Conservation (phyloP, 2,797 vertebrate genomes). For the Enoplosus armatus region DNA sequence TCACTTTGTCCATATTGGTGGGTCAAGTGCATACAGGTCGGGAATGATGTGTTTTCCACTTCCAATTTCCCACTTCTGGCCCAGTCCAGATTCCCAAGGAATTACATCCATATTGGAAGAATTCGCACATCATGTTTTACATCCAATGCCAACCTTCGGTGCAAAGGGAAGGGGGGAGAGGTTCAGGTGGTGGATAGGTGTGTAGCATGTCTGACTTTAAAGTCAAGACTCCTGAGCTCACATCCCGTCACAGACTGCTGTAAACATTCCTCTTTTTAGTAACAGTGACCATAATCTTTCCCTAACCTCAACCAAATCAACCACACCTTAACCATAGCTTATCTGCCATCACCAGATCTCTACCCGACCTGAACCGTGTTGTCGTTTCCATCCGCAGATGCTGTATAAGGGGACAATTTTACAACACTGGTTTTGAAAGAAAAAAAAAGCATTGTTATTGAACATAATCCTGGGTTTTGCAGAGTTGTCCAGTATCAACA, state of each 20-base stretch:
- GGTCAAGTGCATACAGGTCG: not conserved
- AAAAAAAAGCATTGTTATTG: not conserved
- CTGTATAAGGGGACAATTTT: not conserved
- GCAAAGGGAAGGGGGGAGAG: not conserved
- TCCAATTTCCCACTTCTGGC: constrained; percentile 7
- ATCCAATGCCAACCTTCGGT: not conserved
- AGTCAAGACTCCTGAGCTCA: not conserved
- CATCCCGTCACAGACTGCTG: not conserved
- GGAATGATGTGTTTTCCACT: constrained; percentile 18
- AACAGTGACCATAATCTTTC: not conserved
- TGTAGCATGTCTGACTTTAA: not conserved
- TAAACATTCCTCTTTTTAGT: constrained; percentile 1
- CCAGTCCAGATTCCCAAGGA: not conserved
- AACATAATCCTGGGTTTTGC: not conserved
- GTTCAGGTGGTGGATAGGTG: not conserved
- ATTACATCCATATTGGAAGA: constrained; percentile 23
- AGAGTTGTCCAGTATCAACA: not conserved
- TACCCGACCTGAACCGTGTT: not conserved
- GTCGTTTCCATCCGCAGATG: not conserved
- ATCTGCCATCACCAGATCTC: not conserved
- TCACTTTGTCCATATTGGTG: constrained; percentile 7
- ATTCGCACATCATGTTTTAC: constrained; percentile 1
- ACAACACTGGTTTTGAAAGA: not conserved
- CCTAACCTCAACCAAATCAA: constrained; percentile 1
- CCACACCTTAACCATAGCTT: not conserved